These are phyloP conservation scores for Brachionus sp. DNA, from an alignment of 1,140 invertebrate species.

Conservation along the genomic window DNA sequence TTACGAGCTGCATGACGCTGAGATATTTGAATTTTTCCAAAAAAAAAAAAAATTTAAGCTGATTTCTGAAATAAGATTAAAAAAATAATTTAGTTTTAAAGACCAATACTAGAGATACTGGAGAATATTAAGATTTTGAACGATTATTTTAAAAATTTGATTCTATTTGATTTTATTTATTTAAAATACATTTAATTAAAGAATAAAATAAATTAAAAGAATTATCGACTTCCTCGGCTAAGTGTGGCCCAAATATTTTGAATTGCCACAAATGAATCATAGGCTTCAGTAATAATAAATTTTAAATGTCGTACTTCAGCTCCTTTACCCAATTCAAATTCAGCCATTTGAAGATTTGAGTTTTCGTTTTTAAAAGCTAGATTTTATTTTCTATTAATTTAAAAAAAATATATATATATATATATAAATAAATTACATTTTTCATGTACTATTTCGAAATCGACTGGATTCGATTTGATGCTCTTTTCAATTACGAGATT, in stretches of 20 bases:
- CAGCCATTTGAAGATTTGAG: not conserved
- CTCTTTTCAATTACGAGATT: slow-evolving; percentile 25
- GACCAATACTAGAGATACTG: too few species aligned
- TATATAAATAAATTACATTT: not conserved
- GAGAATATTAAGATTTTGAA: too few species aligned
- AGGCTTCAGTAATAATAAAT: slow-evolving; percentile 7
- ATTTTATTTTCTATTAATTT: not conserved
- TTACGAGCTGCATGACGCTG: too few species aligned
- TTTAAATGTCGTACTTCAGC: not conserved
- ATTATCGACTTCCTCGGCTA: slow-evolving; percentile 1
- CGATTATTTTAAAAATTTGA: too few species aligned
- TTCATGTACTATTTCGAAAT: slow-evolving; percentile 17
- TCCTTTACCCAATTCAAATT: slow-evolving; percentile 28
- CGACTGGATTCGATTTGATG: not conserved
- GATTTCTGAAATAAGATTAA: too few species aligned
- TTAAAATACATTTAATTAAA: not conserved
- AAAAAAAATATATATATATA: not conserved
- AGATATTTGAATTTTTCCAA: too few species aligned
- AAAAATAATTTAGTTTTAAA: too few species aligned
- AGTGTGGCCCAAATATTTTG: not conserved
- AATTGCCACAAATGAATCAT: slow-evolving; percentile 27
- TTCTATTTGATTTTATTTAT: not conserved
- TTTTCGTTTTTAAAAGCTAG: slow-evolving; percentile 2
- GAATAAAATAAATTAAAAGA: not conserved
- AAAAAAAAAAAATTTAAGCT: too few species aligned